These are phyloP conservation scores for Corythoichthys intestinalis DNA, from an alignment of 2,113 vertebrate genomes.

Conservation along the genomic window DNA sequence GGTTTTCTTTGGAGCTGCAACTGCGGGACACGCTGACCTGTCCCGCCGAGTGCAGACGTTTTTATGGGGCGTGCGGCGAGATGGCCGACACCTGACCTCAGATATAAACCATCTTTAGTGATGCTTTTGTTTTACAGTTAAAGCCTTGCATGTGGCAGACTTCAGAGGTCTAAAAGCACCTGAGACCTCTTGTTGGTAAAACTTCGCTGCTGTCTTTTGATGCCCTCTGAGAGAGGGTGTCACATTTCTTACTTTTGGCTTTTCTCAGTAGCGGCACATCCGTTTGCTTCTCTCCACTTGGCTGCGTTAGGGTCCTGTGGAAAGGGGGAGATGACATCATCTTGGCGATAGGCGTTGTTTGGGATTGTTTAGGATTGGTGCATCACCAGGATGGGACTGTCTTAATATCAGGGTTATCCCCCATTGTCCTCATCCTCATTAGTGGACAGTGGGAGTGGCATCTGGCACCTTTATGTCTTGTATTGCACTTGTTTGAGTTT, in stretches of 20 bases:
- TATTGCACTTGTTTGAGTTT: slow-evolving; percentile 49
- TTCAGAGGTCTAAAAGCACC: slow-evolving; percentile 33
- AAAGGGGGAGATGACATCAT: slow-evolving; percentile 61
- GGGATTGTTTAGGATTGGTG: slow-evolving; percentile 47
- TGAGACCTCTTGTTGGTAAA: slow-evolving; percentile 21
- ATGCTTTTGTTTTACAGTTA: background rate
- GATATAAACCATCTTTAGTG: slow-evolving; percentile 17
- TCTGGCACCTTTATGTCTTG: slow-evolving; percentile 40
- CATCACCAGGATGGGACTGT: slow-evolving; percentile 48
- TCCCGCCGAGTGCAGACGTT: slow-evolving; percentile 17
- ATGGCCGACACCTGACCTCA: slow-evolving; percentile 28
- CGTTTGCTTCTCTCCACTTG: slow-evolving; percentile 31
- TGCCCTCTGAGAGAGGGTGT: slow-evolving; percentile 35
- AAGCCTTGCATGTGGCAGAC: slow-evolving; percentile 19
- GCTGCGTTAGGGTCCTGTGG: slow-evolving; percentile 26
- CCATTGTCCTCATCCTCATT: slow-evolving; percentile 41
- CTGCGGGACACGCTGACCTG: slow-evolving; percentile 42
- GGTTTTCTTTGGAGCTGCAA: slow-evolving; percentile 44
- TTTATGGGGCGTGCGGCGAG: slow-evolving; percentile 24
- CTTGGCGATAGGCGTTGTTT: slow-evolving; percentile 40
- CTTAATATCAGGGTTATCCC: slow-evolving; percentile 48
- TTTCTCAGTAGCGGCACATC: slow-evolving; percentile 37
- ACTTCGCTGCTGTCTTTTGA: slow-evolving; percentile 26
- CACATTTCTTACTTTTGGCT: slow-evolving; percentile 41
- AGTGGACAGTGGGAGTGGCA: slow-evolving; percentile 56